A percentile compares a stretch with the other conserved stretches of the same genome.
These are phyloP conservation scores for Rhineura floridana DNA, from an alignment of 2,113 vertebrate species.

Conservation along the genomic window DNA sequence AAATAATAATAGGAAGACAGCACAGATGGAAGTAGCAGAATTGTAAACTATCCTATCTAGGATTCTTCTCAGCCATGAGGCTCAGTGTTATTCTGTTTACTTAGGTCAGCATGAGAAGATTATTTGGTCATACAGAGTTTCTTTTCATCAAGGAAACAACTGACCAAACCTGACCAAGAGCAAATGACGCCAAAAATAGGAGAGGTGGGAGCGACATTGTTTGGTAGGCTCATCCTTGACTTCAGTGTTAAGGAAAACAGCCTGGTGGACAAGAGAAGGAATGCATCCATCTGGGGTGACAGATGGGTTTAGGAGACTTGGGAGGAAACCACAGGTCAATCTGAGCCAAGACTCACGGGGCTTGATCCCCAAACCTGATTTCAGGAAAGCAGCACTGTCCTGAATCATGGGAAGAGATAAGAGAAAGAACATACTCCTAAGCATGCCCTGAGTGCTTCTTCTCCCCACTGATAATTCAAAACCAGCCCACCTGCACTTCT, in stretches of 20 bases:
- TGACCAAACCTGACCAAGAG: neutral
- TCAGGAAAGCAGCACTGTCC: neutral
- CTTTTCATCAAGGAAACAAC: neutral
- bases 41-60: neutral
- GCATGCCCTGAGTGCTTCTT: neutral
- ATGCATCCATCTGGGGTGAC: too few species aligned
- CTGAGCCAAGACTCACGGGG: neutral
- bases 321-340: neutral
- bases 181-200: neutral
- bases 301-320: neutral
- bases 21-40: neutral
- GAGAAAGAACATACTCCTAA: neutral
- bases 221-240: neutral
- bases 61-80: neutral
- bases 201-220: neutral
- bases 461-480: neutral
- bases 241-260: too few species aligned
- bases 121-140: neutral
- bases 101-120: too few species aligned
- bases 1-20: neutral
- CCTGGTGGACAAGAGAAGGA: too few species aligned
- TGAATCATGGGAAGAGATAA: neutral
- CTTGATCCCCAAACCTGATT: neutral
- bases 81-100: too few species aligned
- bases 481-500: neutral